These are phyloP conservation scores for Hylaeus volcanicus DNA, from an alignment of 1,140 invertebrate genomes.

Conservation along the genomic window DNA sequence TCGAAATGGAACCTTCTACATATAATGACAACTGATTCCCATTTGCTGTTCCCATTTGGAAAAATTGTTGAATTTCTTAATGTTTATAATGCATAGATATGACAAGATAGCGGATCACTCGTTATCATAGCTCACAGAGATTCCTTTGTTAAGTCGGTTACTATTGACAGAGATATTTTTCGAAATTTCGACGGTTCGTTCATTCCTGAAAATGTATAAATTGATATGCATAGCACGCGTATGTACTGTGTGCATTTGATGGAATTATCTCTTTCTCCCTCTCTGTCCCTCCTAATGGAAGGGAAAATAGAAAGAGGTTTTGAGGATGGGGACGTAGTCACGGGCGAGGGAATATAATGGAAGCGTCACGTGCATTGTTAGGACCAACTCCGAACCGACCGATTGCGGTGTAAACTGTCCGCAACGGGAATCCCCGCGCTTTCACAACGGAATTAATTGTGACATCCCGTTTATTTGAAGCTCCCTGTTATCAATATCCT, in stretches of 20 bases:
- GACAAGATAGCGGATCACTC: too few relatives aligned
- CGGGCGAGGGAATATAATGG: constrained; percentile 15
- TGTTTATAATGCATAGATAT: too few relatives aligned
- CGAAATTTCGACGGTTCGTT: background rate
- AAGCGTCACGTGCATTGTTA: constrained; percentile 27
- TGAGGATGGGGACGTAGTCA: too few relatives aligned
- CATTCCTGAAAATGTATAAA: background rate
- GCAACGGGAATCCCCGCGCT: background rate
- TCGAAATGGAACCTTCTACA: too few relatives aligned
- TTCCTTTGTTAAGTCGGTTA: too few relatives aligned
- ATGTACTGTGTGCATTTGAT: background rate
- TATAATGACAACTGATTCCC: too few relatives aligned
- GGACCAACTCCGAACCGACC: background rate
- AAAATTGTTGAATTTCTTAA: too few relatives aligned
- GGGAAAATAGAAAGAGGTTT: constrained; percentile 34
- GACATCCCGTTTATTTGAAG: constrained; percentile 15
- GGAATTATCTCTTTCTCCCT: background rate
- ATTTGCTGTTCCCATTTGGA: too few relatives aligned
- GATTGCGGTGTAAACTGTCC: constrained; percentile 35
- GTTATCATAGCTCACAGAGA: too few relatives aligned
- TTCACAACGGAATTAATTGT: constrained; percentile 16
- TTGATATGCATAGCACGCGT: background rate
- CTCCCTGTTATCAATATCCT: background rate
- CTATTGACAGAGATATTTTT: background rate
- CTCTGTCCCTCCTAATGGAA: background rate